phyloP scores from a whole-genome alignment of 1,140 invertebrate genomes.

The Hylaeus volcanicus region DNA sequence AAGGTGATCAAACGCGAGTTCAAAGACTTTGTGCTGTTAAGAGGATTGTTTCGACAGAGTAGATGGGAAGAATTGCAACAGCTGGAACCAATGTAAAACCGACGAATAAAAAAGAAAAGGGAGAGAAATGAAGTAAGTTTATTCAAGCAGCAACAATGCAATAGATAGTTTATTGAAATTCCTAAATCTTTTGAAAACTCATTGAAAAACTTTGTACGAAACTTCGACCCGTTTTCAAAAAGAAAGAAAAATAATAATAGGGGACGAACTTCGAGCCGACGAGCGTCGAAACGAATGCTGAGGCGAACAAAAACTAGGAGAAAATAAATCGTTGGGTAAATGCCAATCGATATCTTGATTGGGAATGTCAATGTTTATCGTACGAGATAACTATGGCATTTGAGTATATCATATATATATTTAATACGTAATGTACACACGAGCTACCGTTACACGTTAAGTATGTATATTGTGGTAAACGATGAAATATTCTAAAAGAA shows the following conservation, averaged over 20 bases:
- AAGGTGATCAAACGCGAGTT: neutral
- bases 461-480: conserved; percentile 66
- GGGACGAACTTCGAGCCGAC: conserved; percentile 29
- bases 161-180: conserved; percentile 64
- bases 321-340: neutral
- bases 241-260: neutral
- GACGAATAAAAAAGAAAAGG: neutral
- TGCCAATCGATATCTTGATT: conserved; percentile 60
- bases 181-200: conserved; percentile 53
- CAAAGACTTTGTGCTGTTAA: neutral
- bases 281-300: conserved; percentile 24
- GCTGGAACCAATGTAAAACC: conserved; percentile 30
- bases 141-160: conserved; percentile 62
- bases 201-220: conserved; percentile 54
- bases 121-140: conserved; percentile 29
- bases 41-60: too few species aligned
- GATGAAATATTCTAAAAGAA: conserved; percentile 74
- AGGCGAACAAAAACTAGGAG: conserved; percentile 21
- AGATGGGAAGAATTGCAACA: neutral
- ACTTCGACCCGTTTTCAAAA: conserved; percentile 41
- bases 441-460: conserved; percentile 58
- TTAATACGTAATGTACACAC: conserved; percentile 61
- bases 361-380: conserved; percentile 73
- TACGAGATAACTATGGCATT: conserved; percentile 70
- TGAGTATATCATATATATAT: conserved; percentile 62